Evolutionary conservation across 1,140 invertebrate species (phyloP), one percentile per base, ranked within the genome.

Genomic region (Chrysomallon squamiferum): DNA sequence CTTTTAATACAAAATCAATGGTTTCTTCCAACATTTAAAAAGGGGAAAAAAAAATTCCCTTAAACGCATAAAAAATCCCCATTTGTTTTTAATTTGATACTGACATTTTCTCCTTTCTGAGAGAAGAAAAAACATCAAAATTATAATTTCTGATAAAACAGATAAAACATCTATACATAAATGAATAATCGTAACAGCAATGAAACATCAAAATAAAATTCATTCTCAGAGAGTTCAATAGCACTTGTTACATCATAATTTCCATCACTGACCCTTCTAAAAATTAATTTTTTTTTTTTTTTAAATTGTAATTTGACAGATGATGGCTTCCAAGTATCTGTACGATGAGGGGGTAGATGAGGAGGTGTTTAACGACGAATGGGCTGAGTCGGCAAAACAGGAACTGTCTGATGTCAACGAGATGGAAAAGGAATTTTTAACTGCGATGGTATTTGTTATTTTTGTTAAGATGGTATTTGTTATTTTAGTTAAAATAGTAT

Each of bases 241-340:
- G n/a, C n/a, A n/a, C n/a, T n/a, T n/a, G n/a, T n/a, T n/a, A n/a
- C n/a, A n/a, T n/a, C n/a, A n/a, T n/a, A n/a, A n/a, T n/a, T n/a
- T n/a, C n/a, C n/a, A 43, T 43, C 0, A 43, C 11, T 13, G 41
- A 43, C n/a, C n/a, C n/a, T 43, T n/a, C 9, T 43, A 43, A 43
- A 43, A 11, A 11, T 43, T 43, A n/a, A 43, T 43, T 11, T 43
- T 9, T 43, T 43, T 43, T 43, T 43, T 43, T 43, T 13, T 1
- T 43, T 11, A 43, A n/a, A 43, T 43, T 43, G 11, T 43, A 13
- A 0, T 13, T 13, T 43, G 41, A 43, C 79, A 97, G 95, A 93
- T 98, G 91, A 92, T 97, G 75, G 95, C 95, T 30, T 95, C 93
- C 75, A 98, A 98, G 88, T 97, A 95, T 85, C 87, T 97, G 73